Percentiles rank a stretch among this genome's conserved stretches.
Conservation (phyloP, 2,113 vertebrate genomes). For the Calidris pugnax region DNA sequence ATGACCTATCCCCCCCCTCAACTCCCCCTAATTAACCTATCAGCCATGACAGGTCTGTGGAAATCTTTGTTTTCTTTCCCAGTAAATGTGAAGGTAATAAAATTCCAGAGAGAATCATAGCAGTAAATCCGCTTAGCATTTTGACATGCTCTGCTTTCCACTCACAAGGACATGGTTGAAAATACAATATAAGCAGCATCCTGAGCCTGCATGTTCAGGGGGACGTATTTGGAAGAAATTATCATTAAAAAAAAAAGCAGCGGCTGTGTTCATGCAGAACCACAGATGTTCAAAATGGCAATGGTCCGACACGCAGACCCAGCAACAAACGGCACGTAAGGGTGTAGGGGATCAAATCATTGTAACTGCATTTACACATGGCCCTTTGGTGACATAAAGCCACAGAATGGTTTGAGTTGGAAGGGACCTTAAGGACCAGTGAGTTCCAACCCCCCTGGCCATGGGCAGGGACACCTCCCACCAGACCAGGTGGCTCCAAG, state of each 20-base stretch:
- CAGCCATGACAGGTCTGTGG: not conserved
- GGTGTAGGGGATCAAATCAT: not conserved
- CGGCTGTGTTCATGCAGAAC: not conserved
- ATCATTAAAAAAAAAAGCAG: not conserved
- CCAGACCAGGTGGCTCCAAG: not conserved
- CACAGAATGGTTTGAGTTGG: not conserved
- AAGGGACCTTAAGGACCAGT: not conserved
- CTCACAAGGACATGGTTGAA: not conserved
- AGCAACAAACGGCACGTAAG: not conserved
- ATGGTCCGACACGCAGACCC: not conserved
- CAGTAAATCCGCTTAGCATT: not conserved
- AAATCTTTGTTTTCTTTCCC: not conserved
- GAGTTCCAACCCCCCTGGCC: not conserved
- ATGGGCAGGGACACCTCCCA: not conserved
- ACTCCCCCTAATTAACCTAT: not conserved
- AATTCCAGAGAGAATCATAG: not conserved
- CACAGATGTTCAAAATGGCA: not conserved
- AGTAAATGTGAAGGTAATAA: not conserved
- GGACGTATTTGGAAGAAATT: not conserved
- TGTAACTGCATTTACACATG: not conserved
- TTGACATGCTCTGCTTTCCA: not conserved
- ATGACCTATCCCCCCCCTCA: not conserved
- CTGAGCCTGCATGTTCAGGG: accelerated
- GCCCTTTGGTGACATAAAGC: too few species aligned
- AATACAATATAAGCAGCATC: not conserved